Evolutionary conservation across 2,797 vertebrate species (phyloP).

Genomic region (Halcyon chelicuti): DNA sequence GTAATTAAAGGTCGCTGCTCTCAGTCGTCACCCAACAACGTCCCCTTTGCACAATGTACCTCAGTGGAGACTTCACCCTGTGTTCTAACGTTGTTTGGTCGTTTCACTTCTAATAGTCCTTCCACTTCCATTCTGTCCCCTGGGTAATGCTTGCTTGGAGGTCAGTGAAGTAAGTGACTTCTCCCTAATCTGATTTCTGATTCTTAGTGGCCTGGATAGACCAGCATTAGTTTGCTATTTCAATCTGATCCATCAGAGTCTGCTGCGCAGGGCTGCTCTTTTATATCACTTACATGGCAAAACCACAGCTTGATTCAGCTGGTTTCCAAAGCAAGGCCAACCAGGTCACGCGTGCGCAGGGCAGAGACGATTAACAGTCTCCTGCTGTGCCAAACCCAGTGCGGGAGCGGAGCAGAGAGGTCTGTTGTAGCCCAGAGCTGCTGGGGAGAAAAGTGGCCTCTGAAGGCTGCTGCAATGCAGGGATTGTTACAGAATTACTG

Average conservation of each 20-base stretch:
- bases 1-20: background rate
- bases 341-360: background rate
- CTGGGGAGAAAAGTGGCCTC: background rate
- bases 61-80: background rate
- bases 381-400: background rate
- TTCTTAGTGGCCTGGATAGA: conserved; percentile 52
- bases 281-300: conserved; percentile 7
- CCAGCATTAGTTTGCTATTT: conserved; percentile 72
- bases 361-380: background rate
- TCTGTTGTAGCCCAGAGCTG: background rate
- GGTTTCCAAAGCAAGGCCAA: background rate
- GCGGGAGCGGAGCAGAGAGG: background rate
- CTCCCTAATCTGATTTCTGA: conserved; percentile 64
- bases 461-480: background rate
- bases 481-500: too few species aligned
- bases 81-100: background rate
- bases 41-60: background rate
- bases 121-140: background rate
- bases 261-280: background rate
- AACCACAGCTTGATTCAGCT: background rate
- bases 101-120: background rate
- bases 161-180: conserved; percentile 43
- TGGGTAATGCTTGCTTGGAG: conserved; percentile 15
- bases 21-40: background rate
- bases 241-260: conserved; percentile 56